phyloP scores from a whole-genome alignment of 2,797 vertebrate genomes.

The Xenopus petersii region DNA sequence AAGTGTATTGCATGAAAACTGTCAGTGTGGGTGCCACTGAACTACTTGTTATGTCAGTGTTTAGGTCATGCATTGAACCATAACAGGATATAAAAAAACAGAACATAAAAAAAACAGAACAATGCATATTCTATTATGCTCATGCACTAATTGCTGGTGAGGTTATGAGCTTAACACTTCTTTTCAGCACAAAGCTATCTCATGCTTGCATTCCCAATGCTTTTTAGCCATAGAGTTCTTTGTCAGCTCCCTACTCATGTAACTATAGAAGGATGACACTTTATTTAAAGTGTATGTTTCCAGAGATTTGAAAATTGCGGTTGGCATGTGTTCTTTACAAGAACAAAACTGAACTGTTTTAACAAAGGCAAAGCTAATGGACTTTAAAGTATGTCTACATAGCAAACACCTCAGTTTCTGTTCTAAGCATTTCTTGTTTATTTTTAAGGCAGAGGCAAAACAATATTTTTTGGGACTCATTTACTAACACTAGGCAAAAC shows the following conservation, averaged over 20 bases:
- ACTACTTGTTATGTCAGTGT: too few relatives aligned
- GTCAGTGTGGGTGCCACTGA: too few relatives aligned
- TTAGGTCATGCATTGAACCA: too few relatives aligned
- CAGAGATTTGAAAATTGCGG: neutral
- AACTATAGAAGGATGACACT: neutral
- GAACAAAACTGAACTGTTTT: slow-evolving; percentile 6
- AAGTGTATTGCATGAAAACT: too few relatives aligned
- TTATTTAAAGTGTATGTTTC: slow-evolving; percentile 14
- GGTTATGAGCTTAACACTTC: neutral
- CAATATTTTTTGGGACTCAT: neutral
- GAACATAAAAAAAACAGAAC: too few relatives aligned
- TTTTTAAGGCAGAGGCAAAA: neutral
- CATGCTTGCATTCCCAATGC: neutral
- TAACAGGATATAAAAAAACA: too few relatives aligned
- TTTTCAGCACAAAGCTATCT: neutral
- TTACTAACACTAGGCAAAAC: too few relatives aligned
- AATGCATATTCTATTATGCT: neutral
- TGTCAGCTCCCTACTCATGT: neutral
- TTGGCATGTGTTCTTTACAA: neutral
- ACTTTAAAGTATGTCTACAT: neutral
- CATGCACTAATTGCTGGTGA: too few relatives aligned
- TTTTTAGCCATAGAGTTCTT: neutral
- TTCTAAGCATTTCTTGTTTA: neutral
- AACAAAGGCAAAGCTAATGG: slow-evolving; percentile 11
- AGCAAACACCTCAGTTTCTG: neutral